phyloP scores from a whole-genome alignment of 37 sponge, comb jelly and placozoan species.

The Chondrosia reniformis region DNA sequence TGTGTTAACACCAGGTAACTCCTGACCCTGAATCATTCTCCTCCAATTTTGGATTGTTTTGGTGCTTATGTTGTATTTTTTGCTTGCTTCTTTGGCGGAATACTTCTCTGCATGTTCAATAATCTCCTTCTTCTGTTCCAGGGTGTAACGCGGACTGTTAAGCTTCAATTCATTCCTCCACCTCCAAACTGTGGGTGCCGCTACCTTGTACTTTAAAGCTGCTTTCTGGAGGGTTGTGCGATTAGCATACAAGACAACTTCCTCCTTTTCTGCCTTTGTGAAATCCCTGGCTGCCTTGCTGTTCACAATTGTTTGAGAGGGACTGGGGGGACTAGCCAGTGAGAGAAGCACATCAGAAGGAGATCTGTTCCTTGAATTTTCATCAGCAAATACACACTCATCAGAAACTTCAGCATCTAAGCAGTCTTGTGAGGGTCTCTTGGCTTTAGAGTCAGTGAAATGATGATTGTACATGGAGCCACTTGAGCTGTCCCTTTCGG shows the following conservation, averaged over 20 bases:
- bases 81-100: conserved; percentile 64
- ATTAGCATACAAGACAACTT: conserved; percentile 79
- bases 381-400: neutral
- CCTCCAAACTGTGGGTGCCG: conserved; percentile 83
- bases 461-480: neutral
- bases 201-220: conserved; percentile 71
- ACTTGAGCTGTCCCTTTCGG: neutral
- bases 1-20: neutral
- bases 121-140: conserved; percentile 75
- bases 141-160: conserved; percentile 66
- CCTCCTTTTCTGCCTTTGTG: conserved; percentile 67
- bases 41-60: conserved; percentile 82
- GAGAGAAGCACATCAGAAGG: conserved; percentile 64
- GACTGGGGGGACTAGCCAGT: conserved; percentile 32
- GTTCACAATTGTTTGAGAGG: neutral
- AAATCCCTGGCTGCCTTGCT: conserved; percentile 77
- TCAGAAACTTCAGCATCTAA: neutral
- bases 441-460: neutral
- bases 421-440: neutral
- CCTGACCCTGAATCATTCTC: neutral
- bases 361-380: conserved; percentile 41
- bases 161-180: conserved; percentile 83
- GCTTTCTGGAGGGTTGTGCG: conserved; percentile 80
- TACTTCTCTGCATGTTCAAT: conserved; percentile 67
- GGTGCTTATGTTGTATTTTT: conserved; percentile 60